phyloP scores from a whole-genome alignment of 2,113 vertebrate species.

The Prunella himalayana region DNA sequence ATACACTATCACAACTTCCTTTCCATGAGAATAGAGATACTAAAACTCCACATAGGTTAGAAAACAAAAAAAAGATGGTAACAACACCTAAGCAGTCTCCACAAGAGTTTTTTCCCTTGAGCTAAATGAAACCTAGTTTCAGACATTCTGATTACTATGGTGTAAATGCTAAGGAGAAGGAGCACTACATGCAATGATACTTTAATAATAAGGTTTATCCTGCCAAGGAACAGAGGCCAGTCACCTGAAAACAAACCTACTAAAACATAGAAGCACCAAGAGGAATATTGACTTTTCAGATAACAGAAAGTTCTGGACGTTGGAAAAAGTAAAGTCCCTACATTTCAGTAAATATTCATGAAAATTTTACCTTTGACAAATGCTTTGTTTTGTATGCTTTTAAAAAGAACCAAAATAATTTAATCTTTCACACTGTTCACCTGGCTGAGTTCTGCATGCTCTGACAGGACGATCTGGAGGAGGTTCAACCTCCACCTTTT shows the following conservation, averaged over 20 bases:
- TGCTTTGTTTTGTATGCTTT: not conserved
- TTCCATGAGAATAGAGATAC: not conserved
- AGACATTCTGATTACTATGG: not conserved
- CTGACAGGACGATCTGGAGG: conserved; percentile 87
- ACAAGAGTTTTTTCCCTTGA: not conserved
- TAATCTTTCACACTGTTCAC: conserved; percentile 46
- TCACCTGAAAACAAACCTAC: not conserved
- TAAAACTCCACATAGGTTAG: not conserved
- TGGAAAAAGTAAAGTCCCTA: not conserved
- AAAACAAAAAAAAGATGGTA: not conserved
- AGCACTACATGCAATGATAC: fast-evolving
- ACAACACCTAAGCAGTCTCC: not conserved
- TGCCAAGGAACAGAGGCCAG: not conserved
- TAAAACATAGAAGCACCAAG: not conserved
- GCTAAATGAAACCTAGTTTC: not conserved
- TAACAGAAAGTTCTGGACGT: not conserved
- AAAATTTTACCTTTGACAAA: not conserved
- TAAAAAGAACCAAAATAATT: not conserved
- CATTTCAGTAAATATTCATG: not conserved
- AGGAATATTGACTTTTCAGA: not conserved
- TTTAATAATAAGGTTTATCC: not conserved
- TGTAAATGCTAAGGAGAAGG: not conserved
- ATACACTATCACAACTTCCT: not conserved
- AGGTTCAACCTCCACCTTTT: conserved; percentile 87
- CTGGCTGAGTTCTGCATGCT: conserved; percentile 91